Percentiles rank a stretch among this genome's conserved stretches.
These are phyloP conservation scores for Stichopus horrens DNA, from an alignment of 53 echinoderm and acorn worm genomes.

Conservation along the genomic window DNA sequence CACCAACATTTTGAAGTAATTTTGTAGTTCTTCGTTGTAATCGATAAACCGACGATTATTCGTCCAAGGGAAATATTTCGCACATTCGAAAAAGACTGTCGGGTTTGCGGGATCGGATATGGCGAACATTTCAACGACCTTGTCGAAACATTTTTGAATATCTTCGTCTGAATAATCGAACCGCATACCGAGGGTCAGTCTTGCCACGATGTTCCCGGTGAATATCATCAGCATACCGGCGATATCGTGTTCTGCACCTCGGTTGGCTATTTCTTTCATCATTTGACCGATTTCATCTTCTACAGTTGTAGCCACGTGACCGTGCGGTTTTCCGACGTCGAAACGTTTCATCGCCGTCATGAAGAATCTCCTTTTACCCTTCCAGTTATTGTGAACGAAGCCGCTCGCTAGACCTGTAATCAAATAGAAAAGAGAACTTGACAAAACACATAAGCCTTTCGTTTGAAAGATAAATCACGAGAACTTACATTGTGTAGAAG, in stretches of 20 bases:
- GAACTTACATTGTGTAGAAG: too few species aligned
- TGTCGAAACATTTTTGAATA: conserved; percentile 24
- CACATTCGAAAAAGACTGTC: conserved; percentile 1
- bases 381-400: conserved; percentile 32
- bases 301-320: not conserved
- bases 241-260: conserved; percentile 5
- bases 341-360: conserved; percentile 13
- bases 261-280: not conserved
- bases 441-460: too few species aligned
- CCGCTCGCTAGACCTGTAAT: conserved; percentile 13
- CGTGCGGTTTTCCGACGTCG: conserved; percentile 13
- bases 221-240: conserved; percentile 29
- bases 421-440: not conserved
- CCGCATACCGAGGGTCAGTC: not conserved
- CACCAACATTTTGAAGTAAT: not conserved
- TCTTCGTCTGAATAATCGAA: conserved; percentile 15
- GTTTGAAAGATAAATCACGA: too few species aligned
- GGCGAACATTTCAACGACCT: not conserved
- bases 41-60: conserved; percentile 16
- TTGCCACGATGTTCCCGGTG: not conserved
- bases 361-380: conserved; percentile 12
- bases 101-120: conserved; percentile 21
- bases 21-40: not conserved
- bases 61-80: not conserved
- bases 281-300: conserved; percentile 1